phyloP scores from a whole-genome alignment of 2,113 vertebrate genomes.

The Tachysurus vachellii region DNA sequence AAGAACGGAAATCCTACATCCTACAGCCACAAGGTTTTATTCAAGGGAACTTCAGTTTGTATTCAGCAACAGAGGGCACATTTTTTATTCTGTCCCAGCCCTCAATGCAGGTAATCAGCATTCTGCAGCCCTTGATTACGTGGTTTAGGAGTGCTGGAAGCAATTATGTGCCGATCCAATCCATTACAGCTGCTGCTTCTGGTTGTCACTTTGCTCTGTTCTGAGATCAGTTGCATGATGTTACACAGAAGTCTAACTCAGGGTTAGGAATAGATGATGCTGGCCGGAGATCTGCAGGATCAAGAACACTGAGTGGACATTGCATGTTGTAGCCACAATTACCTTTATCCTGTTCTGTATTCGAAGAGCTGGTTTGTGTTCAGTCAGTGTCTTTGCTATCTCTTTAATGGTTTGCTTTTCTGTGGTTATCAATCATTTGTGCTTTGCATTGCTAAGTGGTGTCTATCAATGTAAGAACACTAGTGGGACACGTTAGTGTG shows the following conservation, averaged over 20 bases:
- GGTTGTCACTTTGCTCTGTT: neutral
- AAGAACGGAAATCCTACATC: neutral
- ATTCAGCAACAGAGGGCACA: neutral
- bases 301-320: neutral
- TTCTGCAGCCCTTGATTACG: slow-evolving; percentile 25
- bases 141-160: slow-evolving; percentile 13
- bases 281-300: neutral
- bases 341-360: neutral
- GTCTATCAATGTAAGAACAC: neutral
- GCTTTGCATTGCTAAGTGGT: slow-evolving; percentile 2
- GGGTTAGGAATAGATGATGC: neutral
- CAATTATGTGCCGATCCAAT: slow-evolving; percentile 28
- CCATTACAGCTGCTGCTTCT: slow-evolving; percentile 18
- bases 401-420: neutral
- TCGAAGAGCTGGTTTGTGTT: neutral
- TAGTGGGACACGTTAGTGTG: neutral
- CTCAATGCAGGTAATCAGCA: slow-evolving; percentile 12
- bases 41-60: neutral
- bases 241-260: neutral
- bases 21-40: neutral
- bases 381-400: neutral
- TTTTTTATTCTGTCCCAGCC: neutral
- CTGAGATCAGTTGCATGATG: slow-evolving; percentile 19
- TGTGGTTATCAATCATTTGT: neutral
- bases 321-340: neutral